Base-by-base conservation (phyloP, 2,797 vertebrate genomes). In the Amniataba percoides region DNA sequence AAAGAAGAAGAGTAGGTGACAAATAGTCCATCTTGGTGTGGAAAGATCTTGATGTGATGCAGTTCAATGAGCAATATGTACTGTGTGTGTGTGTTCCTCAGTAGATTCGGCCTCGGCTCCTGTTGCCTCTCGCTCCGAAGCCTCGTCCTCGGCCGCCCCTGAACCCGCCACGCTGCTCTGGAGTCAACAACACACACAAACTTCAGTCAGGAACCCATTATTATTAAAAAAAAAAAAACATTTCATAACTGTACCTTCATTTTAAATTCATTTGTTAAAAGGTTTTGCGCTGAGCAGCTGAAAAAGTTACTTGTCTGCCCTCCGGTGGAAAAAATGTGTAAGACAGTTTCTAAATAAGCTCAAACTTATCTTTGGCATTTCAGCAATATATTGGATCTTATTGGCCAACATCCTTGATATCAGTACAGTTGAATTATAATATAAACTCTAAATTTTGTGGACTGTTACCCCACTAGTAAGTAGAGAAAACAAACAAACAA, bases 121-220 rank as follows among this genome's bases (percentile, higher is more conserved):
- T 94, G 92, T 93, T 97, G 78, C 98, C 97, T 90, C 98, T 95
- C 82, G 95, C 93, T 73, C 97, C 97, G 86, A 98, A 99, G 78
- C 98, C 97, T 92, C 97, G 92, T 36, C 97, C 97, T 82, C 97
- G 93, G 49, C 97, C 96, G 23, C 97, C 97, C 61, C 98, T 95
- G 94, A 99, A 99, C 75, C 97, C 97, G 27, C 98, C 98, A 83
- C 97, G 97, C 89, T 98, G 97, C 87, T 99, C 98, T 99, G 95
- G 51, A 68, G 87, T 59, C 82, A 85, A 23, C 16, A 13, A 70
- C 2, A 84, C 49, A 65, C 66, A 76, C 10, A 63, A 65, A 48
- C 5, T 7, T 80, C 48, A 79, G 59, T 7, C 11, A 4, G 8
- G 25, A n/a, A n/a, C n/a, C n/a, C n/a, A n/a, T n/a, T n/a, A n/a